Percentiles rank a stretch among this genome's conserved stretches.
Evolutionary conservation across 2,888 invertebrate genomes (phyloP).

Genomic region (Synanthedon vespiformis): DNA sequence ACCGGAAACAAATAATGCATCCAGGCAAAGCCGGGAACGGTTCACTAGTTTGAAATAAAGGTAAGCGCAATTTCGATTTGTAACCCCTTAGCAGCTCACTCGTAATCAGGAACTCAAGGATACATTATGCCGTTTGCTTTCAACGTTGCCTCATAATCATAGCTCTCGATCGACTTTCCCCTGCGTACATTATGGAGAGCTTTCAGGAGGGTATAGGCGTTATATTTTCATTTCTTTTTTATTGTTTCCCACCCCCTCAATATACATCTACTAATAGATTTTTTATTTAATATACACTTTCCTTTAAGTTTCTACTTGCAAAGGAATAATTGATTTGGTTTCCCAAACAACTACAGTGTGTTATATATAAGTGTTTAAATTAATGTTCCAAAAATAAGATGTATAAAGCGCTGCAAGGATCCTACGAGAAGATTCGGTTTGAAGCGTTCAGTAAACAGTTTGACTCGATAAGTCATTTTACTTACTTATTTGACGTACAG

Average conservation of each 20-base stretch:
- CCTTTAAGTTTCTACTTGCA: too few relatives aligned
- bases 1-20: too few relatives aligned
- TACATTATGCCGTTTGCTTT: conserved; percentile 5
- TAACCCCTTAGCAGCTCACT: not conserved
- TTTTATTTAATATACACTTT: too few relatives aligned
- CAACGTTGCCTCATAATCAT: not conserved
- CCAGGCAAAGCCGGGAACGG: too few relatives aligned
- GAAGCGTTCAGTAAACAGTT: conserved; percentile 33
- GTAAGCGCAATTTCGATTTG: too few relatives aligned
- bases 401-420: not conserved
- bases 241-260: too few relatives aligned
- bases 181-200: not conserved
- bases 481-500: conserved; percentile 9
- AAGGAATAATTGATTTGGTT: too few relatives aligned
- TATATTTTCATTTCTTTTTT: too few relatives aligned
- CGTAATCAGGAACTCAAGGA: conserved; percentile 16
- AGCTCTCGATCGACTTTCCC: not conserved
- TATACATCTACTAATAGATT: too few relatives aligned
- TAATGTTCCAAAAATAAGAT: not conserved
- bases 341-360: not conserved
- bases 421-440: conserved; percentile 18
- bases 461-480: conserved; percentile 33
- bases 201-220: too few relatives aligned
- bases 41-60: not conserved
- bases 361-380: not conserved